A percentile compares a stretch with the other conserved stretches of the same genome.
Conservation (phyloP, 2,888 invertebrate genomes). For the Amphipyra berbera region DNA sequence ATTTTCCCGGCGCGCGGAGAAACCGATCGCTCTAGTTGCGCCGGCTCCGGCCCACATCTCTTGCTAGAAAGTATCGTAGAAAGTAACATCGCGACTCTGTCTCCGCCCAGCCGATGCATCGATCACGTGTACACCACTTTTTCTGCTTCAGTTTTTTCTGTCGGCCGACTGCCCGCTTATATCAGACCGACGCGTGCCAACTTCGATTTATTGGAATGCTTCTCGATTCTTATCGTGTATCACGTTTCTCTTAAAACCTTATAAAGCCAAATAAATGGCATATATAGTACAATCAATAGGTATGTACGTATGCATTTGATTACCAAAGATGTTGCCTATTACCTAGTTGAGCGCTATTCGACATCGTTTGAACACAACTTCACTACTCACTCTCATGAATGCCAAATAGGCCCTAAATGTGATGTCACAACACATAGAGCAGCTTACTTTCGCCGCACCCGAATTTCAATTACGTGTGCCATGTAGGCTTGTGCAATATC, state of each 20-base stretch:
- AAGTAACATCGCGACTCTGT: slow-evolving; percentile 87
- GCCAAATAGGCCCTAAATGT: slow-evolving; percentile 63
- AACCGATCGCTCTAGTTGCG: slow-evolving; percentile 89
- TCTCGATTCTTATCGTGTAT: slow-evolving; percentile 54
- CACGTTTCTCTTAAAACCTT: slow-evolving; percentile 48
- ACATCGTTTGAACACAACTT: slow-evolving; percentile 42
- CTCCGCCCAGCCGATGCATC: slow-evolving; percentile 82
- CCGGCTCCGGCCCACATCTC: slow-evolving; percentile 87
- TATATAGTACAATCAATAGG: slow-evolving; percentile 14
- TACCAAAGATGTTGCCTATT: slow-evolving; percentile 43
- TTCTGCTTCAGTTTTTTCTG: slow-evolving; percentile 72
- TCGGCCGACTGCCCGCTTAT: slow-evolving; percentile 53
- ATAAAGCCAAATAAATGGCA: slow-evolving; percentile 30
- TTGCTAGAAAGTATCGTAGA: slow-evolving; percentile 89
- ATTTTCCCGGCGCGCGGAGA: slow-evolving; percentile 88
- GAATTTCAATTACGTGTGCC: slow-evolving; percentile 86
- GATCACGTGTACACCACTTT: slow-evolving; percentile 81
- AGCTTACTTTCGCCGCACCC: slow-evolving; percentile 86
- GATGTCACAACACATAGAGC: slow-evolving; percentile 72
- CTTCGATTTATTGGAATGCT: slow-evolving; percentile 50
- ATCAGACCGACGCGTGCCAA: slow-evolving; percentile 59
- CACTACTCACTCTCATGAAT: slow-evolving; percentile 58
- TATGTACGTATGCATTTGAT: slow-evolving; percentile 43
- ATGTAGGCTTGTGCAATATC: slow-evolving; percentile 86
- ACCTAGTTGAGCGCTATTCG: slow-evolving; percentile 30